Conservation (phyloP, 2,113 vertebrate species). For the Spea multiplicata region DNA sequence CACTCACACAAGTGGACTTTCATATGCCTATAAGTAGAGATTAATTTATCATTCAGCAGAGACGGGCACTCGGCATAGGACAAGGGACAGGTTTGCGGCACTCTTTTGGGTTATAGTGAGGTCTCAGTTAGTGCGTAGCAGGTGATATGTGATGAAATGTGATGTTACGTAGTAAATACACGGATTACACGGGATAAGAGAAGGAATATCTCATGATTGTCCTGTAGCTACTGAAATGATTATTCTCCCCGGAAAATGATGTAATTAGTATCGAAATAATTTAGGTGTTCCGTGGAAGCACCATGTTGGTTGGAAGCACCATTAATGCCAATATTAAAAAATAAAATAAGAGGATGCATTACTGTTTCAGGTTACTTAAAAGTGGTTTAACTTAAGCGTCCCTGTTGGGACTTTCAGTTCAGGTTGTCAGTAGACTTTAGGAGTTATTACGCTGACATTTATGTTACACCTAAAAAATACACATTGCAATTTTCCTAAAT, state of each 20-base stretch:
- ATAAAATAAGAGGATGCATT: background rate
- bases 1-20: too few relatives aligned
- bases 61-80: background rate
- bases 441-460: slow-evolving; percentile 69
- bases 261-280: background rate
- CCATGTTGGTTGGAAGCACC: background rate
- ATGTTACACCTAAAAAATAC: slow-evolving; percentile 59
- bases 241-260: too few relatives aligned
- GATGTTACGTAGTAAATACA: too few relatives aligned
- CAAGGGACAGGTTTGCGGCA: too few relatives aligned
- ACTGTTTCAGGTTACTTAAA: slow-evolving; percentile 64
- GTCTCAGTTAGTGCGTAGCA: too few relatives aligned
- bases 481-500: slow-evolving; percentile 55
- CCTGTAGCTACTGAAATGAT: too few relatives aligned
- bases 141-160: too few relatives aligned
- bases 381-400: slow-evolving; percentile 67
- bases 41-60: background rate
- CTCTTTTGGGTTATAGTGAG: too few relatives aligned
- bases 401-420: slow-evolving; percentile 62
- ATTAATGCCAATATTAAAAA: background rate
- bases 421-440: slow-evolving; percentile 65
- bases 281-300: background rate
- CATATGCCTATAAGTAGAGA: background rate
- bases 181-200: background rate
- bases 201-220: too few relatives aligned